phyloP scores from a whole-genome alignment of 2,888 invertebrate species.

The Ligdia adustata region DNA sequence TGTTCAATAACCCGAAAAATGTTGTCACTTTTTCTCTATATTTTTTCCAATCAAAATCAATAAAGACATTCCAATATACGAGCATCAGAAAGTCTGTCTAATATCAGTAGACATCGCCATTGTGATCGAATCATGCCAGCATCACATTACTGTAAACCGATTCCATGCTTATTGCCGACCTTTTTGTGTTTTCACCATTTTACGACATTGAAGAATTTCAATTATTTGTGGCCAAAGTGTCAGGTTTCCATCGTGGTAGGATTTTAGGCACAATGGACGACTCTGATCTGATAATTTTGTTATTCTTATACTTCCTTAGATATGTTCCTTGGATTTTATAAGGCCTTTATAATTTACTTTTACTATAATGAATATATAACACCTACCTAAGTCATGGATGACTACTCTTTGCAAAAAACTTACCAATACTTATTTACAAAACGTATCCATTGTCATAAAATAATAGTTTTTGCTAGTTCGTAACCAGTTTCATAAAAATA shows the following conservation, averaged over 20 bases:
- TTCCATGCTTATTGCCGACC: constrained; percentile 14
- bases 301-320: neutral
- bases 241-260: constrained; percentile 32
- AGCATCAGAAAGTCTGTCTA: constrained; percentile 33
- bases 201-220: constrained; percentile 31
- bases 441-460: no score
- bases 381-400: no score
- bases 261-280: constrained; percentile 23
- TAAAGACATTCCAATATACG: constrained; percentile 6
- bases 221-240: constrained; percentile 39
- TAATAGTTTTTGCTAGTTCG: no score
- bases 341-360: no score
- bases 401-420: no score
- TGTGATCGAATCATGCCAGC: constrained; percentile 50
- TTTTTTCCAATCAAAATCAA: constrained; percentile 13
- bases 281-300: constrained; percentile 25
- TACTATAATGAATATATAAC: no score
- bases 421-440: no score
- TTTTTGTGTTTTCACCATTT: constrained; percentile 15
- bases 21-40: no score
- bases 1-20: no score
- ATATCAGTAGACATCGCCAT: constrained; percentile 52
- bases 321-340: no score
- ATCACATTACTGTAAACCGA: constrained; percentile 32
- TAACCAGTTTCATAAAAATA: no score